Evolutionary conservation across 2,113 vertebrate genomes (phyloP), one percentile per base, ranked within the genome.

Genomic region (Phainopepla nitens): DNA sequence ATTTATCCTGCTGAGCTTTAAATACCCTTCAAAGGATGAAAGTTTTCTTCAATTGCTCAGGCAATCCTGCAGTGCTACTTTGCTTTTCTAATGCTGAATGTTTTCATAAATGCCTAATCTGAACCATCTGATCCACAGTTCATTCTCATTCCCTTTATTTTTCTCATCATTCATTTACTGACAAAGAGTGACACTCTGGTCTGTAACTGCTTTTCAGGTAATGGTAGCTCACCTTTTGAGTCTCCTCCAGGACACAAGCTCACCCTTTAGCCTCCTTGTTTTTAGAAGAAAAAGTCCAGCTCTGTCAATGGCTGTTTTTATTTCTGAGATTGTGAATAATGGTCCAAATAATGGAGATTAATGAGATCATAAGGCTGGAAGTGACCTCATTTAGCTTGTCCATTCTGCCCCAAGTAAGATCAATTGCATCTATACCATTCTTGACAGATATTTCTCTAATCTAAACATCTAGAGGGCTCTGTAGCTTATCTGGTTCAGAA

Each of bases 351-450:
- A 82, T 82, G 42, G 75, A 95, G 92, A 96, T 95, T 92, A 93
- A 92, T 92, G 94, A 80, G 61, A 83, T 90, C 76, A 90, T 94
- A 90, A 94, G 50, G 50, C 71, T 88, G 62, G 86, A 92, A 94
- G 76, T 96, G 76, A 93, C 88, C 86, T 96, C 71, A 90, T 94
- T 89, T 92, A 92, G 45, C 62, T 86, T 95, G 79, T 92, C 71
- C 71, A 50, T 86, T 95, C 79, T 90, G 33, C 15, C 51, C 51
- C 58, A 82, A 95, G 79, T 82, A 95, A 97, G 90, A 96, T 93
- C 87, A 94, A 94, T 92, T 92, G 66, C 79, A 80, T 53, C 78
- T 88, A 50, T 92, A 85, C 70, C 2, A 12, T 72, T 91, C 93
- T 75, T 90, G 92, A 82, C 75, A 90, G 78, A 90, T 93, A 78